Percentiles rank a stretch among this genome's conserved stretches.
These are phyloP conservation scores for Tribolium freemani DNA, from an alignment of 2,888 invertebrate species.

Conservation along the genomic window DNA sequence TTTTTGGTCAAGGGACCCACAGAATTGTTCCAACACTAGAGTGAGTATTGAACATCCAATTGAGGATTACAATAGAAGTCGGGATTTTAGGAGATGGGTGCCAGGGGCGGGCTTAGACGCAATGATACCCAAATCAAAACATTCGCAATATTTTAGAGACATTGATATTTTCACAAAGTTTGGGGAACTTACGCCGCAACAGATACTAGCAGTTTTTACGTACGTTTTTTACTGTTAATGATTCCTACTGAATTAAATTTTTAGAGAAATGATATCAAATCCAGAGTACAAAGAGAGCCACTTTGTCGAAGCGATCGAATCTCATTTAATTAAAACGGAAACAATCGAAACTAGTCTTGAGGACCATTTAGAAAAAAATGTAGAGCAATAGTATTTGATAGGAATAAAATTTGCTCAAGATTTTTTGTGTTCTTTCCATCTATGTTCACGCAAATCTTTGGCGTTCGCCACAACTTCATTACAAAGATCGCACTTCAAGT, in stretches of 20 bases:
- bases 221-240: slow-evolving; percentile 45
- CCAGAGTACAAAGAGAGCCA: slow-evolving; percentile 77
- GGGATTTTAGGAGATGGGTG: slow-evolving; percentile 74
- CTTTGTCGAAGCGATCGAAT: slow-evolving; percentile 77
- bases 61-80: not conserved
- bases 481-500: not conserved
- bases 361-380: slow-evolving; percentile 48
- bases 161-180: slow-evolving; percentile 82
- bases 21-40: slow-evolving; percentile 81
- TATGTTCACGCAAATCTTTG: not conserved
- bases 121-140: slow-evolving; percentile 54
- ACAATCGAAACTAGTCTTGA: slow-evolving; percentile 58
- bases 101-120: slow-evolving; percentile 76
- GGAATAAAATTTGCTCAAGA: not conserved
- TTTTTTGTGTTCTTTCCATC: not conserved
- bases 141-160: slow-evolving; percentile 66
- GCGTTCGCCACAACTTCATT: not conserved
- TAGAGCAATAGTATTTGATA: slow-evolving; percentile 6
- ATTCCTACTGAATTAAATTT: not conserved
- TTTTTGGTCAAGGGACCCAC: slow-evolving; percentile 73
- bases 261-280: slow-evolving; percentile 71
- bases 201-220: slow-evolving; percentile 77
- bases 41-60: slow-evolving; percentile 70
- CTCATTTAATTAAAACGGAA: slow-evolving; percentile 71
- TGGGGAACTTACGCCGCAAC: slow-evolving; percentile 75